Evolutionary conservation across 2,797 vertebrate species (phyloP).

Genomic region (Channa striata): DNA sequence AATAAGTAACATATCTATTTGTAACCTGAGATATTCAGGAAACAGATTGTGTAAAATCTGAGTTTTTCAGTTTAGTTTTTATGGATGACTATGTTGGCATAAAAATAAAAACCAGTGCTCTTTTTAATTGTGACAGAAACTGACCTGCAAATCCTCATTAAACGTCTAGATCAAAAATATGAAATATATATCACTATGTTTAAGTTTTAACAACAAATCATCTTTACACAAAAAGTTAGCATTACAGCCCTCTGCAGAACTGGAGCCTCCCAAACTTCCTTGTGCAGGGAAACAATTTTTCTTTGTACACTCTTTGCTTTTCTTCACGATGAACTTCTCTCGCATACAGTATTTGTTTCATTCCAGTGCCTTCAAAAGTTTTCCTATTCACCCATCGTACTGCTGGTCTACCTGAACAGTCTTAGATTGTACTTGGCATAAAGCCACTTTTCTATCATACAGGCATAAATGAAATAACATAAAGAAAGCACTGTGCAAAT

Average conservation of each 20-base stretch:
- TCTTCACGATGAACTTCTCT: slow-evolving; percentile 5
- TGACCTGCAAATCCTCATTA: slow-evolving; percentile 31
- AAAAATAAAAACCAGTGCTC: slow-evolving; percentile 50
- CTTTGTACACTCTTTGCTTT: slow-evolving; percentile 22
- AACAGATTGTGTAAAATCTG: slow-evolving; percentile 43
- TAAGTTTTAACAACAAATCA: slow-evolving; percentile 35
- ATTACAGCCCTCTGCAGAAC: slow-evolving; percentile 24
- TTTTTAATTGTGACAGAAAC: slow-evolving; percentile 24
- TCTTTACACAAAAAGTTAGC: slow-evolving; percentile 24
- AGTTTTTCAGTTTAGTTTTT: slow-evolving; percentile 45
- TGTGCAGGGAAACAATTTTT: slow-evolving; percentile 7
- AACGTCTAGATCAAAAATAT: slow-evolving; percentile 21
- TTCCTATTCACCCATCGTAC: neutral
- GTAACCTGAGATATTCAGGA: slow-evolving; percentile 73
- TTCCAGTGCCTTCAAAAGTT: slow-evolving; percentile 31
- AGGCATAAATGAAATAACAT: slow-evolving; percentile 34
- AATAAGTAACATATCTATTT: slow-evolving; percentile 48
- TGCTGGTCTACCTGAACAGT: slow-evolving; percentile 23
- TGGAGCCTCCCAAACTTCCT: slow-evolving; percentile 13
- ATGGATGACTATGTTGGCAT: slow-evolving; percentile 34
- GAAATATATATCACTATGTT: slow-evolving; percentile 18
- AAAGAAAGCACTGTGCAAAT: slow-evolving; percentile 68
- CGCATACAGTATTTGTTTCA: slow-evolving; percentile 32
- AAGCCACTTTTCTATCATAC: slow-evolving; percentile 12
- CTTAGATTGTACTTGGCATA: slow-evolving; percentile 32